These are phyloP conservation scores for Loxodonta africana DNA, from an alignment of 2,113 vertebrate genomes.

Conservation along the genomic window DNA sequence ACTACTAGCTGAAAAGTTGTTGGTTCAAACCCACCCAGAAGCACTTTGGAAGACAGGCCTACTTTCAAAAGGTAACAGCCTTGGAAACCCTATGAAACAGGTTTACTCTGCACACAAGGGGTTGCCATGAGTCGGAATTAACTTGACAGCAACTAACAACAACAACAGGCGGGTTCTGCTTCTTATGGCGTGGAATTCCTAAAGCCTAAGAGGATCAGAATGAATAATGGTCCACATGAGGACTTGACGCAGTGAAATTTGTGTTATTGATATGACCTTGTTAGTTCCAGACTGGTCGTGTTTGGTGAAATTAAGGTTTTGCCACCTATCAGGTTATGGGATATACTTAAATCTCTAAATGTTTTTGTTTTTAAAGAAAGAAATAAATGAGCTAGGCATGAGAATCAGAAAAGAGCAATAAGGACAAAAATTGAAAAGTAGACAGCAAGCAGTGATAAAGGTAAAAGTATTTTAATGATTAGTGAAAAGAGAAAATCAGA, in stretches of 20 bases:
- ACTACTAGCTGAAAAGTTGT: no score
- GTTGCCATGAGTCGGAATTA: no score
- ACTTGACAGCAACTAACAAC: no score
- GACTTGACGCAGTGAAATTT: not conserved
- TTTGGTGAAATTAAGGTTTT: not conserved
- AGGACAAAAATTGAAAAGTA: not conserved
- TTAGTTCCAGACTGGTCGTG: not conserved
- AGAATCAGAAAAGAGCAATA: constrained; percentile 30
- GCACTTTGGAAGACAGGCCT: no score
- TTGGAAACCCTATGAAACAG: no score
- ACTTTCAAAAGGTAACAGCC: no score
- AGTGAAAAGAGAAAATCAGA: not conserved
- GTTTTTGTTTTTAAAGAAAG: constrained; percentile 23
- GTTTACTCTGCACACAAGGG: no score
- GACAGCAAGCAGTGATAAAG: not conserved
- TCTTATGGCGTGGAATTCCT: not conserved
- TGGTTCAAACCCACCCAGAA: no score
- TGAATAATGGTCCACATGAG: not conserved
- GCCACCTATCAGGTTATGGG: not conserved
- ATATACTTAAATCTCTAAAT: not conserved
- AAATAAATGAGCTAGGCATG: not conserved
- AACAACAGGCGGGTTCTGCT: not conserved
- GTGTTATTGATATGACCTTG: not conserved
- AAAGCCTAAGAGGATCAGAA: not conserved
- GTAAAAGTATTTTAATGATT: not conserved